Evolutionary conservation across 2,797 vertebrate genomes (phyloP).

Genomic region (Pipistrellus kuhlii): DNA sequence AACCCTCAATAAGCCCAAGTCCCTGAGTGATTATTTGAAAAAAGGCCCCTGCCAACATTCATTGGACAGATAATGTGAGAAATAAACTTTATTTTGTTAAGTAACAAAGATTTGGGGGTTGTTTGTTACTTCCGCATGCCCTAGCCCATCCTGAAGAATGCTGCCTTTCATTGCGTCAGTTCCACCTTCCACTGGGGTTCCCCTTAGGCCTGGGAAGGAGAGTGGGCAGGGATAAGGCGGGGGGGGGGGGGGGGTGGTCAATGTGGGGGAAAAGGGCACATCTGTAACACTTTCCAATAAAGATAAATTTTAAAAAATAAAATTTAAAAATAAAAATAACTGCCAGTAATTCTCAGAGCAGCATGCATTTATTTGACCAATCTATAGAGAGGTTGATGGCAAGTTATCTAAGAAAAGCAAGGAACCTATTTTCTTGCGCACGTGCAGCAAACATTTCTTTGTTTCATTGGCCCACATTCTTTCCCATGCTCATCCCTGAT

Average conservation of each 20-base stretch:
- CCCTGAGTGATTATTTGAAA: background rate
- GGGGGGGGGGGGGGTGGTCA: too few species aligned
- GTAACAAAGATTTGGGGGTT: background rate
- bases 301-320: too few species aligned
- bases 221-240: too few species aligned
- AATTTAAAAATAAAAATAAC: background rate
- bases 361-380: background rate
- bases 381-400: background rate
- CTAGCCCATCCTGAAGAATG: background rate
- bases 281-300: too few species aligned
- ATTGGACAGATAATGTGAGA: background rate
- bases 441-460: background rate
- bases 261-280: too few species aligned
- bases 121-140: background rate
- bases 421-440: background rate
- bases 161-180: background rate
- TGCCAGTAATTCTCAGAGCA: background rate
- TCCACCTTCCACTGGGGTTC: background rate
- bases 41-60: background rate
- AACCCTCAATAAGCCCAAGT: background rate
- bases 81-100: constrained; percentile 3
- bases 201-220: too few species aligned
- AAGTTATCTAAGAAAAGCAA: background rate
- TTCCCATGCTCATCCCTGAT: background rate
- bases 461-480: background rate